Base-by-base conservation (phyloP, 2,113 vertebrate genomes). In the Anthoscopus minutus region DNA sequence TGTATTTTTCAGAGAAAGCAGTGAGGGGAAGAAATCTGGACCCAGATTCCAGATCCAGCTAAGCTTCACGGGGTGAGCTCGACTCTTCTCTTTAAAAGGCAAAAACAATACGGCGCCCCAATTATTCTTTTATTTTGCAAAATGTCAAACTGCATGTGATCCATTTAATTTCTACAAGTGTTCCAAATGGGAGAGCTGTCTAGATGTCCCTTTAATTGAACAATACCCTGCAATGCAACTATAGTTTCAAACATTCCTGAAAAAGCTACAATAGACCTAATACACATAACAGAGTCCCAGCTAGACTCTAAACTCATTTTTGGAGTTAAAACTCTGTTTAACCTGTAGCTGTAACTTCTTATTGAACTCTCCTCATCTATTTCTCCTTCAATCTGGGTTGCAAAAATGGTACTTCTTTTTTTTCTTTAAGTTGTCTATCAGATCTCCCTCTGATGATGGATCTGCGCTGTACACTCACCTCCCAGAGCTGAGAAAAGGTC, bases 111-210 rank as follows among this genome's bases (percentile, higher is more conserved):
- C 93, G 44, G 97, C 97, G 96, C 96, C 96, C 94, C 97, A 97
- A 96, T 98, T 97, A 97, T 96, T 95, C 96, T 95, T 97, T 97
- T 97, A 97, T 98, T 98, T 97, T 97, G 89, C 91, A 97, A 98
- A 98, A 98, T 98, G 98, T 97, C 98, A 98, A 98, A 93, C 97
- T 96, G 97, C 96, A 96, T 96, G 96, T 93, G 97, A 98, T 98
- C 97, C 97, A 97, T 98, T 98, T 98, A 98, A 97, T 98, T 98
- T 97, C 97, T 96, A 96, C 97, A 96, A 97, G 96, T 97, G 97
- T 97, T 98, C 97, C 94, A 97, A 98, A 96, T 4, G 70, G 62
- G 96, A 97, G 96, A 96, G 94, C 96, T 97, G 96, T 97, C 88
- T 96, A 91, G 91, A 97, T 89, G 73, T 92, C 97, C 87, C 79